Percentiles rank a stretch among this genome's conserved stretches.
phyloP scores from a whole-genome alignment of 2,888 invertebrate species.

The Drosophila antonietae region DNA sequence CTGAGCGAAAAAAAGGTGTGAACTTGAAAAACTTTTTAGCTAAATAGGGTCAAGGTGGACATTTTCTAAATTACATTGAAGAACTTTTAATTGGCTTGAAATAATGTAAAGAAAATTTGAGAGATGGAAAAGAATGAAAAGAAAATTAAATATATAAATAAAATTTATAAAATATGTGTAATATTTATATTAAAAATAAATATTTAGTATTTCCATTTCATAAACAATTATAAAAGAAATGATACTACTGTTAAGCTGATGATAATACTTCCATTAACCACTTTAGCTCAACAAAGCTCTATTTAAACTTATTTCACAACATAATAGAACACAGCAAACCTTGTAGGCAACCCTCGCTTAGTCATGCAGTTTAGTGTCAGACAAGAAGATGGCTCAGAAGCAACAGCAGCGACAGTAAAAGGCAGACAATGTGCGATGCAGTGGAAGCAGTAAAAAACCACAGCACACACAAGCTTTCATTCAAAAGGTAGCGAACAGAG shows the following conservation, averaged over 20 bases:
- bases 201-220: too few relatives aligned
- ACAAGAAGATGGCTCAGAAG: conserved; percentile 35
- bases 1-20: conserved; percentile 1
- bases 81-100: conserved; percentile 6
- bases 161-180: too few relatives aligned
- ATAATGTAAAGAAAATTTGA: not conserved
- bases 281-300: not conserved
- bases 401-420: conserved; percentile 31
- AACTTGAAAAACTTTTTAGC: not conserved
- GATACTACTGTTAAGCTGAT: too few relatives aligned
- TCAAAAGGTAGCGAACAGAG: conserved; percentile 18
- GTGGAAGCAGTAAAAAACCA: conserved; percentile 12
- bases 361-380: conserved; percentile 21
- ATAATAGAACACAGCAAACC: not conserved
- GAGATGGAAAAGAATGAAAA: not conserved
- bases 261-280: not conserved
- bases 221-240: too few relatives aligned
- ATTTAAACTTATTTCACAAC: not conserved
- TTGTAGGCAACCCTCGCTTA: conserved; percentile 31
- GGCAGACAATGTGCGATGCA: conserved; percentile 29
- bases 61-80: conserved; percentile 21
- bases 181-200: too few relatives aligned
- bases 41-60: not conserved
- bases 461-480: conserved; percentile 29
- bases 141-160: too few relatives aligned